Evolutionary conservation across 2,797 vertebrate genomes (phyloP), one percentile per base, ranked within the genome.

Genomic region (Carcharodon carcharias): DNA sequence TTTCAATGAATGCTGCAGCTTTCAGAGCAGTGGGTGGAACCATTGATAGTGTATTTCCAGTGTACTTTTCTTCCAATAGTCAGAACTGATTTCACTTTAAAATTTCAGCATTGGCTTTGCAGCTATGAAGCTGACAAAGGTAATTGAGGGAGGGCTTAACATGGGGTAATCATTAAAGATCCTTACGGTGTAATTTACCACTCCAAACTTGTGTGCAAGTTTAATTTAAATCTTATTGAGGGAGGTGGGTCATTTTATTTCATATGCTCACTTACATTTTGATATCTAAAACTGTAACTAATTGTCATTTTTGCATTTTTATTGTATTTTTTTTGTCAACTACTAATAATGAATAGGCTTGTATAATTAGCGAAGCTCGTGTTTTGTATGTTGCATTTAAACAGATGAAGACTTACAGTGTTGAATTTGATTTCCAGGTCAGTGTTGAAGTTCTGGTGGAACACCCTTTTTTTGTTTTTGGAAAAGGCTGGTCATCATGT

Each of bases 381-480:
- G 89, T 92, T 63, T 93, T 93, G 61, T 26, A 28, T 65, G 16
- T 45, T 93, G n/a, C 63, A 45, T 67, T 65, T 40, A 65, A 65
- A 63, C 18, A 40, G 91, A 7, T 93, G 35, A 65, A 82, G 1
- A 9, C 23, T 28, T 93, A 93, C 91, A 26, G 11, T 93, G 91
- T 28, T 9, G 23, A 65, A 26, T 93, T 93, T 95, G 14, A 77
- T 77, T 95, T 95, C 1, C 97, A 99, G 99, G 99, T 99, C 98
- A 99, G 98, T 96, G 99, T 99, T 97, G 99, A 99, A 97, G 99
- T 99, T 96, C 98, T 99, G 98, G 98, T 99, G 97, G 99, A 99
- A 98, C 99, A 99, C 96, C 99, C 99, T 96, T 99, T 99, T 98
- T 99, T 99, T 97, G 99, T 99, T 97, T 99, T 99, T 96, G 99